A percentile compares a stretch with the other conserved stretches of the same genome.
Evolutionary conservation across 1,140 invertebrate genomes (phyloP).

Genomic region (Saccostrea echinata): DNA sequence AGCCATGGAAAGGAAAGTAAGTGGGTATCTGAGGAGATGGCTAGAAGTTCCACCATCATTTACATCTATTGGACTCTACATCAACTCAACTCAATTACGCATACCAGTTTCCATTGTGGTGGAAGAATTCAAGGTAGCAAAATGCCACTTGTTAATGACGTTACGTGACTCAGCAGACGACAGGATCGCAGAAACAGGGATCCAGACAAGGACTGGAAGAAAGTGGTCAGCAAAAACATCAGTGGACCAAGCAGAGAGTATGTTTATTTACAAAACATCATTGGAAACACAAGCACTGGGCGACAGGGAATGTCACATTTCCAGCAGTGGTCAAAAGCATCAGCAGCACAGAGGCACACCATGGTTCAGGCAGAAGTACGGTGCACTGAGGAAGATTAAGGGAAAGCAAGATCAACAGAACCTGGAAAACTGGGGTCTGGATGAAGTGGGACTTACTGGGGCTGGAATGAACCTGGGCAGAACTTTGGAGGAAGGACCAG

Average conservation of each 20-base stretch:
- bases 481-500: constrained; percentile 42
- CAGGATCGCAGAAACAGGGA: constrained; percentile 41
- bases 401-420: constrained; percentile 31
- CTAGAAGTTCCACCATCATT: constrained; percentile 48
- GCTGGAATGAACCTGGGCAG: constrained; percentile 16
- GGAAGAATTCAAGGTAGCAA: constrained; percentile 49
- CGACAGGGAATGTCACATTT: constrained; percentile 25
- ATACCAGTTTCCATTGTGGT: constrained; percentile 32
- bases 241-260: constrained; percentile 30
- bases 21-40: constrained; percentile 35
- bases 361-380: constrained; percentile 43
- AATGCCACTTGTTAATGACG: constrained; percentile 30
- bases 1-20: no score
- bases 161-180: constrained; percentile 41
- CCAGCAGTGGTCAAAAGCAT: constrained; percentile 46
- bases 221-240: constrained; percentile 43
- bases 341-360: background rate
- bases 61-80: constrained; percentile 40
- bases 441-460: constrained; percentile 34
- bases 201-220: constrained; percentile 34
- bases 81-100: constrained; percentile 34
- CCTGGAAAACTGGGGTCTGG: constrained; percentile 18
- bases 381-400: background rate
- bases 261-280: no score
- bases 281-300: constrained; percentile 35